Conservation (phyloP, 2,113 vertebrate genomes). For the Epinephelus moara region DNA sequence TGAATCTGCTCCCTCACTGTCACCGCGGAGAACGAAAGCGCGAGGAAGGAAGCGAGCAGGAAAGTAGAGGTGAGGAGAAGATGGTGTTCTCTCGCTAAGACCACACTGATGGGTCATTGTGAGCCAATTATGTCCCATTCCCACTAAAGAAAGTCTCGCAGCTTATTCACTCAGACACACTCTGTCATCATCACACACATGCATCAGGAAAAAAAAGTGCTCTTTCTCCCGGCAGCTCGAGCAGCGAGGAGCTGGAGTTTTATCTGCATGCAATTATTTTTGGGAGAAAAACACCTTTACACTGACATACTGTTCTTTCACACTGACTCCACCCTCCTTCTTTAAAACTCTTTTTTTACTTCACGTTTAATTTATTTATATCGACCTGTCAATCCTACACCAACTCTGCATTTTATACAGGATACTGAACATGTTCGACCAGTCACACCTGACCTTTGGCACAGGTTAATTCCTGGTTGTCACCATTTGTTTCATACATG, state of each 20-base stretch:
- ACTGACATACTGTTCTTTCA: constrained; percentile 39
- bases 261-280: constrained; percentile 52
- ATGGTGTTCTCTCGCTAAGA: constrained; percentile 61
- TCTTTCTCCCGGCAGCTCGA: constrained; percentile 44
- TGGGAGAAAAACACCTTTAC: constrained; percentile 48
- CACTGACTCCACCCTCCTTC: neutral
- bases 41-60: constrained; percentile 31
- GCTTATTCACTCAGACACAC: constrained; percentile 43
- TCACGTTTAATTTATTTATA: constrained; percentile 11
- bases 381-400: neutral
- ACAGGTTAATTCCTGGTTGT: neutral
- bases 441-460: neutral
- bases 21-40: constrained; percentile 41
- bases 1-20: constrained; percentile 66
- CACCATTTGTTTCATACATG: neutral
- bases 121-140: constrained; percentile 70
- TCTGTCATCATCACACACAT: constrained; percentile 32
- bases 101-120: constrained; percentile 66
- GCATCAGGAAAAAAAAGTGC: constrained; percentile 49
- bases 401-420: neutral
- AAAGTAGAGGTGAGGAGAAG: constrained; percentile 59
- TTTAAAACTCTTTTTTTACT: neutral
- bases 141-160: constrained; percentile 61
- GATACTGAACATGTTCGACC: neutral
- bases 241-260: constrained; percentile 40